Percentiles rank a stretch among this genome's conserved stretches.
Evolutionary conservation across 1,140 invertebrate genomes (phyloP).

Genomic region (Physella acuta): DNA sequence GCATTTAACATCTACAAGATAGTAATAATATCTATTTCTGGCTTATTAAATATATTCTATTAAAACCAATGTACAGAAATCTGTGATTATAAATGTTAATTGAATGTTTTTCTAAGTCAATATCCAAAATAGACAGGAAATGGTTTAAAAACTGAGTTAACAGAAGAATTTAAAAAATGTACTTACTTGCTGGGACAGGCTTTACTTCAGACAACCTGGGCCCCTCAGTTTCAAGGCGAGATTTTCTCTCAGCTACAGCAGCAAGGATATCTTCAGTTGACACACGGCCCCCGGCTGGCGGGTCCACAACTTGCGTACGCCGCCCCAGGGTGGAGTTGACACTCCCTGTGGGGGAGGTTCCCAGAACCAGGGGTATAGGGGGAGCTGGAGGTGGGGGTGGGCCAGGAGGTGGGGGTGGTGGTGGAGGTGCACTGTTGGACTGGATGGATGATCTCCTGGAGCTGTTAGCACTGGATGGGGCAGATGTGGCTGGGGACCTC

Average conservation of each 20-base stretch:
- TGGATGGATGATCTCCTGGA: slow-evolving; percentile 32
- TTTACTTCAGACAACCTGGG: slow-evolving; percentile 28
- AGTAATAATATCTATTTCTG: too few relatives aligned
- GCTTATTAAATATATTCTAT: too few relatives aligned
- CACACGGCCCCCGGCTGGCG: slow-evolving; percentile 6
- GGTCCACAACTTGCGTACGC: background rate
- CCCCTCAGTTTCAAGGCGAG: slow-evolving; percentile 41
- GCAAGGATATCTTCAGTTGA: slow-evolving; percentile 39
- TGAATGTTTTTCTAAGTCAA: too few relatives aligned
- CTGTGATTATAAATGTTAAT: too few relatives aligned
- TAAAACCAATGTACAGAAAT: too few relatives aligned
- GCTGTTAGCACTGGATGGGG: slow-evolving; percentile 31
- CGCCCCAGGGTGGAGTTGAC: slow-evolving; percentile 3
- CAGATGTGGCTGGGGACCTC: slow-evolving; percentile 27
- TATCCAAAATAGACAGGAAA: too few relatives aligned
- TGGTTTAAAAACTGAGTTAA: too few relatives aligned
- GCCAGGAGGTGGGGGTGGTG: slow-evolving; percentile 33
- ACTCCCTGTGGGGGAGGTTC: slow-evolving; percentile 5
- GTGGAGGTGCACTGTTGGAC: slow-evolving; percentile 30
- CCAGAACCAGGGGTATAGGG: too few relatives aligned
- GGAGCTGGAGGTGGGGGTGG: slow-evolving; percentile 33
- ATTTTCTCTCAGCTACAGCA: slow-evolving; percentile 40
- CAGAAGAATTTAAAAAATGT: background rate
- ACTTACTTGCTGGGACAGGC: slow-evolving; percentile 15
- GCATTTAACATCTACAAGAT: too few relatives aligned